These are phyloP conservation scores for Penaeus japonicus DNA, from an alignment of 1,140 invertebrate species.

Conservation along the genomic window DNA sequence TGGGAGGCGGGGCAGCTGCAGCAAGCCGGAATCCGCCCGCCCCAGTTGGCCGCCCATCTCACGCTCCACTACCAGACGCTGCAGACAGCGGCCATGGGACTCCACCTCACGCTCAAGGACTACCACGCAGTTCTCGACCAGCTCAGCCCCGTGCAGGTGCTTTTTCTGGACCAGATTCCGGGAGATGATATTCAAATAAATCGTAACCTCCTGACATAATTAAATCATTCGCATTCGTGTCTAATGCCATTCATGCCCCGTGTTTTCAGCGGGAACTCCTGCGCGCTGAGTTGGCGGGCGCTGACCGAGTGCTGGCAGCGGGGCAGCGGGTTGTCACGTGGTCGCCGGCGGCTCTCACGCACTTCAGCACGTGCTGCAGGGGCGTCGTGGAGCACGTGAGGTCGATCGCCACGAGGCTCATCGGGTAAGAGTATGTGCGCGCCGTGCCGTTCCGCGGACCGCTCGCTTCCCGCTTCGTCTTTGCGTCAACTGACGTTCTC, in stretches of 20 bases:
- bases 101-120: constrained; percentile 43
- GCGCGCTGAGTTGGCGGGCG: constrained; percentile 46
- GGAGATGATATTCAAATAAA: too few relatives aligned
- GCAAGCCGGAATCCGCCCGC: constrained; percentile 41
- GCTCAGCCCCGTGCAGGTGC: constrained; percentile 51
- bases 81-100: constrained; percentile 54
- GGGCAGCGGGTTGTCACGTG: constrained; percentile 55
- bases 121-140: constrained; percentile 49
- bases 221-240: too few relatives aligned
- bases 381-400: constrained; percentile 53
- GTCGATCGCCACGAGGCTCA: constrained; percentile 39
- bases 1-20: constrained; percentile 54
- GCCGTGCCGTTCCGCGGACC: too few relatives aligned
- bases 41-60: constrained; percentile 48
- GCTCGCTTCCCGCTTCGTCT: too few relatives aligned
- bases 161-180: too few relatives aligned
- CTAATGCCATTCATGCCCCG: neutral
- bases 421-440: constrained; percentile 2
- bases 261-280: constrained; percentile 31
- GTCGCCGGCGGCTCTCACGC: constrained; percentile 55
- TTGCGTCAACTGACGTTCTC: too few relatives aligned
- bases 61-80: constrained; percentile 47
- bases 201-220: too few relatives aligned
- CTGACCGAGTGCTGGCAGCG: constrained; percentile 51
- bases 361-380: constrained; percentile 51